These are phyloP conservation scores for Polydesmus complanatus DNA, from an alignment of 2,888 invertebrate genomes.

Conservation along the genomic window DNA sequence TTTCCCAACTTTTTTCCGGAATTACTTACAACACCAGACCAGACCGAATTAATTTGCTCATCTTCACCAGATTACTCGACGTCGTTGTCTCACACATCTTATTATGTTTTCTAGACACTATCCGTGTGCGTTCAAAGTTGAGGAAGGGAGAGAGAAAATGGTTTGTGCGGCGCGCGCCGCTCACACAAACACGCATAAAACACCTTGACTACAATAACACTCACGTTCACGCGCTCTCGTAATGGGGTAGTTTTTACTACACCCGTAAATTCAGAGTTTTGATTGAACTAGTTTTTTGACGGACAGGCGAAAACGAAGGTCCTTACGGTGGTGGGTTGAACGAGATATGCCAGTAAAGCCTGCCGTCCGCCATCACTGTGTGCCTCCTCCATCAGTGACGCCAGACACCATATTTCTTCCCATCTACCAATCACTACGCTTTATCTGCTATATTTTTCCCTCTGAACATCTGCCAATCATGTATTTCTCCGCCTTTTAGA, in stretches of 20 bases:
- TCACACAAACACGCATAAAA: slow-evolving; percentile 12
- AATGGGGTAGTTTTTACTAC: slow-evolving; percentile 5
- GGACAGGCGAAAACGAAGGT: slow-evolving; percentile 21
- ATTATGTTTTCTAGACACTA: background rate
- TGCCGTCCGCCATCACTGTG: slow-evolving; percentile 20
- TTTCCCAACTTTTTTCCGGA: too few relatives aligned
- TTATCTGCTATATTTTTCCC: background rate
- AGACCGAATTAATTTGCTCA: background rate
- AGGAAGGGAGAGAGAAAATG: too few relatives aligned
- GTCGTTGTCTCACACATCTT: background rate
- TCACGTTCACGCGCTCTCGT: slow-evolving; percentile 11
- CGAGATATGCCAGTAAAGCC: slow-evolving; percentile 24
- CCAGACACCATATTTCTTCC: background rate
- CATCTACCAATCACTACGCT: background rate
- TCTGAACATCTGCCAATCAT: background rate
- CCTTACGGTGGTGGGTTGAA: slow-evolving; percentile 23
- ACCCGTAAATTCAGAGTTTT: slow-evolving; percentile 22
- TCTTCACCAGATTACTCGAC: background rate
- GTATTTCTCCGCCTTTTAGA: background rate
- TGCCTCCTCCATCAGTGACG: background rate
- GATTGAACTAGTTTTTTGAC: slow-evolving; percentile 23
- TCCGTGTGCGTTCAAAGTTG: background rate
- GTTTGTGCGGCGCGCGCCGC: too few relatives aligned
- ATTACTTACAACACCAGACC: background rate
- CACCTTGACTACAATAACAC: slow-evolving; percentile 21